A percentile compares a stretch with the other conserved stretches of the same genome.
Evolutionary conservation across 1,140 invertebrate species (phyloP).

Genomic region (Trichoplusia ni): DNA sequence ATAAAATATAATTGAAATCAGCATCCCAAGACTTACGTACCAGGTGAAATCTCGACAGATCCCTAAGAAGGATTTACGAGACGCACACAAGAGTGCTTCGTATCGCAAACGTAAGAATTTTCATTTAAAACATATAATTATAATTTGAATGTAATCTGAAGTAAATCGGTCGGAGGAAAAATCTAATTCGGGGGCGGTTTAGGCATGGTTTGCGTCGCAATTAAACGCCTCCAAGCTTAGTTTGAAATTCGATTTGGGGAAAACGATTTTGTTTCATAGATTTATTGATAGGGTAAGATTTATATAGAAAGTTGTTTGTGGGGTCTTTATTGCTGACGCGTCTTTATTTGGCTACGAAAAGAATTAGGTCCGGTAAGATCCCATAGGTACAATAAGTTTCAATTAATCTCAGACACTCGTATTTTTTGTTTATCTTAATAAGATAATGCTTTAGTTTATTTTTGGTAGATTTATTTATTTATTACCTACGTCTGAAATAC

Average conservation of each 20-base stretch:
- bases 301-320: constrained; percentile 2
- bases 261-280: not conserved
- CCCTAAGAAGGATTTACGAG: constrained; percentile 13
- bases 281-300: not conserved
- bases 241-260: not conserved
- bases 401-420: no score
- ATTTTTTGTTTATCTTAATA: no score
- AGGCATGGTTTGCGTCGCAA: not conserved
- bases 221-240: not conserved
- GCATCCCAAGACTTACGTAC: not conserved
- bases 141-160: constrained; percentile 4
- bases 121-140: constrained; percentile 22
- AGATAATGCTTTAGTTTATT: no score
- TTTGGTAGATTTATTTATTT: no score
- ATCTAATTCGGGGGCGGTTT: not conserved
- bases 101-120: constrained; percentile 3
- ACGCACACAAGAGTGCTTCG: not conserved
- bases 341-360: no score
- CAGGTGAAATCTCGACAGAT: not conserved
- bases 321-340: not conserved
- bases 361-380: no score
- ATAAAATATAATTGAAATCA: not conserved
- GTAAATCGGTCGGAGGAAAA: not conserved
- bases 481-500: no score
- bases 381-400: no score